Conservation (phyloP, 2,888 invertebrate genomes). For the Tiliacea aurago region DNA sequence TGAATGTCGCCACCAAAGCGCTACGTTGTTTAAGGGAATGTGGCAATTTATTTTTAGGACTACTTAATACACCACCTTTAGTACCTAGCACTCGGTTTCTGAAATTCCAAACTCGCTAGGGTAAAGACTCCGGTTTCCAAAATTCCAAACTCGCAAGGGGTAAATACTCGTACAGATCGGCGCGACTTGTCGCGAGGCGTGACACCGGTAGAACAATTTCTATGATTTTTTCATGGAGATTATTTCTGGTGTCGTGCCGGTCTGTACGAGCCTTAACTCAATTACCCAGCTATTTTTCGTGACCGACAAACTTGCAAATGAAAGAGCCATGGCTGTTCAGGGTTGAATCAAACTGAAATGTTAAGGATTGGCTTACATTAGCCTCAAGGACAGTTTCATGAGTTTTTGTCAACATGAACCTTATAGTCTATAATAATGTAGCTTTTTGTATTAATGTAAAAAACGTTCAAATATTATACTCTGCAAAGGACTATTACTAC, state of each 20-base stretch:
- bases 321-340: background rate
- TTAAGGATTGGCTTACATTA: background rate
- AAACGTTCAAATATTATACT: background rate
- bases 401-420: background rate
- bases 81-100: background rate
- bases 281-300: background rate
- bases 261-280: too few species aligned
- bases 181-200: too few species aligned
- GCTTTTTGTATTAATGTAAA: background rate
- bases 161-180: too few species aligned
- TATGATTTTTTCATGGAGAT: too few species aligned
- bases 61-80: background rate
- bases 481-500: too few species aligned
- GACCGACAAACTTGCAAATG: background rate
- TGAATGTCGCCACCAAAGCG: too few species aligned
- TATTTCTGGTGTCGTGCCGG: too few species aligned
- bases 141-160: background rate
- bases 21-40: conserved; percentile 32
- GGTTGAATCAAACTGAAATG: background rate
- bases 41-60: conserved; percentile 34
- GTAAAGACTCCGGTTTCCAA: background rate
- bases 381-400: background rate
- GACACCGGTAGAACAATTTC: too few species aligned
- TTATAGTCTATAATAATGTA: background rate
- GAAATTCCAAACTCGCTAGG: background rate